These are phyloP conservation scores for Elymnias hypermnestra DNA, from an alignment of 1,140 invertebrate species.

Conservation along the genomic window DNA sequence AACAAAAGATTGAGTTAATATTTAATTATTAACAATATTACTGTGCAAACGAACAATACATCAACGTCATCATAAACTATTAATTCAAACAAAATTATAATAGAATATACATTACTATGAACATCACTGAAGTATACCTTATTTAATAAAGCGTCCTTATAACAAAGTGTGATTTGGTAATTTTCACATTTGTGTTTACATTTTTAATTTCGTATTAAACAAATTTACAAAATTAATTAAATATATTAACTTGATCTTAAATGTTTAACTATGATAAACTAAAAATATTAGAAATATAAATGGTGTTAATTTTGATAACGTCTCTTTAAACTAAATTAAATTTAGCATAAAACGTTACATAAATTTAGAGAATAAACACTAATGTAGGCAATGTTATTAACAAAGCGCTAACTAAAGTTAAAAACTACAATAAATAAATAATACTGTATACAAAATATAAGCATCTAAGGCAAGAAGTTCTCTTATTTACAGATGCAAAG, in stretches of 20 bases:
- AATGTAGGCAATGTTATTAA: no score
- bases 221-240: constrained; percentile 6
- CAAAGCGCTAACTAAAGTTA: constrained; percentile 3
- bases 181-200: constrained; percentile 34
- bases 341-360: no score
- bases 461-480: constrained; percentile 28
- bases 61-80: constrained; percentile 67
- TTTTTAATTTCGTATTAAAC: constrained; percentile 6
- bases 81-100: constrained; percentile 61
- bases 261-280: no score
- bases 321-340: no score
- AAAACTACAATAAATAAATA: constrained; percentile 22
- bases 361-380: no score
- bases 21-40: constrained; percentile 66
- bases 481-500: constrained; percentile 19
- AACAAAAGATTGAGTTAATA: constrained; percentile 28
- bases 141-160: constrained; percentile 16
- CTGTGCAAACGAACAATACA: constrained; percentile 59
- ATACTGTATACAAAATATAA: constrained; percentile 35
- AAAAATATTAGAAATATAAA: no score
- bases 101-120: constrained; percentile 47
- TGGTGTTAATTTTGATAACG: no score
- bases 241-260: constrained; percentile 13
- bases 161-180: constrained; percentile 59
- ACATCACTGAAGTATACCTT: constrained; percentile 33